Evolutionary conservation across 1,140 invertebrate species (phyloP).

Genomic region (Doryteuthis pealeii): DNA sequence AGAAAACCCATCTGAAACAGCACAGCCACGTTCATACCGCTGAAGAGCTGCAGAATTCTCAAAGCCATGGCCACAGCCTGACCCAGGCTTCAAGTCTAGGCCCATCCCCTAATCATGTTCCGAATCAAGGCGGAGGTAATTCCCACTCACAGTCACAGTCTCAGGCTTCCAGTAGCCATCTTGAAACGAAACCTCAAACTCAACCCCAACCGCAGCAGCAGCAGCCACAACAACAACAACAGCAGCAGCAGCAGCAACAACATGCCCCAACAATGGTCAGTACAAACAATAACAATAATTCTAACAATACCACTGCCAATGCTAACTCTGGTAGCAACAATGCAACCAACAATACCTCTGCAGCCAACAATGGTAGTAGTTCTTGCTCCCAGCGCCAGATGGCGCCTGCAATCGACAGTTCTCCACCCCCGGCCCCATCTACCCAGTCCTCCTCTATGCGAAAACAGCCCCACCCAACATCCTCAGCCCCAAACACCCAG

Average conservation of each 20-base stretch:
- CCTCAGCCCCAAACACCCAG: neutral
- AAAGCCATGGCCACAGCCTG: conserved; percentile 88
- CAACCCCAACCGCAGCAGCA: too few relatives aligned
- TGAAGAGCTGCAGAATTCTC: conserved; percentile 65
- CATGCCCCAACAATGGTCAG: too few relatives aligned
- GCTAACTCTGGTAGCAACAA: neutral
- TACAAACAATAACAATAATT: too few relatives aligned
- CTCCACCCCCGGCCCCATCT: neutral
- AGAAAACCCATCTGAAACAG: conserved; percentile 66
- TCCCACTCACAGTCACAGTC: neutral
- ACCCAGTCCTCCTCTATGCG: neutral
- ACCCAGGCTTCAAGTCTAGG: conserved; percentile 68
- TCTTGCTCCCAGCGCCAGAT: neutral
- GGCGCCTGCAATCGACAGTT: neutral
- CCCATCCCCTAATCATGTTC: conserved; percentile 62
- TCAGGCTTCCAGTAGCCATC: neutral
- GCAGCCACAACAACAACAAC: too few relatives aligned
- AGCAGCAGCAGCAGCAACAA: too few relatives aligned
- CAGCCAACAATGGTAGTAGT: neutral
- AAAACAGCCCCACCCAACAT: neutral
- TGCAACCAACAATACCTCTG: neutral
- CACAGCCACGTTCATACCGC: conserved; percentile 66
- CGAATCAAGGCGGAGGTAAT: conserved; percentile 49
- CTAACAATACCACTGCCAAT: too few relatives aligned
- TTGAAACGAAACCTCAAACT: neutral